Percentiles rank a stretch among this genome's conserved stretches.
phyloP scores from a whole-genome alignment of 2,888 invertebrate species.

The Trichopria drosophilae region DNA sequence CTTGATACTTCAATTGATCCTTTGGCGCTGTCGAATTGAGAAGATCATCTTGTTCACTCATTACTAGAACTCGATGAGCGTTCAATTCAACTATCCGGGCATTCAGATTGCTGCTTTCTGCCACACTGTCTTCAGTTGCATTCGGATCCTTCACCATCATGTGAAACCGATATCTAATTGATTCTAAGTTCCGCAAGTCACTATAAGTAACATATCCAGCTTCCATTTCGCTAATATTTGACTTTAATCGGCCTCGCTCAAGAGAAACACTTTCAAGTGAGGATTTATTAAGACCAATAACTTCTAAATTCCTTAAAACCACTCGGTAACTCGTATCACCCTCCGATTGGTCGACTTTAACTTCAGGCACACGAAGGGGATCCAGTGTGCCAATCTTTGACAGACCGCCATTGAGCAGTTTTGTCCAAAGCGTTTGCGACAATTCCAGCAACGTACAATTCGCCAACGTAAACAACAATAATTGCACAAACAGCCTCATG shows the following conservation, averaged over 20 bases:
- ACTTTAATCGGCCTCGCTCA: constrained; percentile 46
- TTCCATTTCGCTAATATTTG: constrained; percentile 51
- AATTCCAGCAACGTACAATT: constrained; percentile 46
- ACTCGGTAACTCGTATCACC: constrained; percentile 51
- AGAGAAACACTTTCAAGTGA: constrained; percentile 51
- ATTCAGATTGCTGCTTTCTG: not conserved
- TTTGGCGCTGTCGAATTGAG: not conserved
- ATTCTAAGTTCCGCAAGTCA: constrained; percentile 48
- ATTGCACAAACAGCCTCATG: no score
- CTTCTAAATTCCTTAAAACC: constrained; percentile 47
- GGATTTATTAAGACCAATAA: constrained; percentile 49
- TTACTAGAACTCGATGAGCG: not conserved
- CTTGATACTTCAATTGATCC: not conserved
- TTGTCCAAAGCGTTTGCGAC: constrained; percentile 52
- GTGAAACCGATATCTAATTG: constrained; percentile 52
- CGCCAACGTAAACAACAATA: constrained; percentile 20
- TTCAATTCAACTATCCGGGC: constrained; percentile 5
- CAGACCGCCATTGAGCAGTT: constrained; percentile 47
- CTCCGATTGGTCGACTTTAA: constrained; percentile 60
- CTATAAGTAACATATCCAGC: constrained; percentile 54
- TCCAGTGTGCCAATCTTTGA: constrained; percentile 47
- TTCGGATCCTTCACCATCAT: constrained; percentile 49
- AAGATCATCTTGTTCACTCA: not conserved
- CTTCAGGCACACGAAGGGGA: constrained; percentile 50
- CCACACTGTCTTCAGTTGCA: constrained; percentile 25